Evolutionary conservation across 2,113 vertebrate genomes (phyloP).

Genomic region (Elaphurus davidianus): DNA sequence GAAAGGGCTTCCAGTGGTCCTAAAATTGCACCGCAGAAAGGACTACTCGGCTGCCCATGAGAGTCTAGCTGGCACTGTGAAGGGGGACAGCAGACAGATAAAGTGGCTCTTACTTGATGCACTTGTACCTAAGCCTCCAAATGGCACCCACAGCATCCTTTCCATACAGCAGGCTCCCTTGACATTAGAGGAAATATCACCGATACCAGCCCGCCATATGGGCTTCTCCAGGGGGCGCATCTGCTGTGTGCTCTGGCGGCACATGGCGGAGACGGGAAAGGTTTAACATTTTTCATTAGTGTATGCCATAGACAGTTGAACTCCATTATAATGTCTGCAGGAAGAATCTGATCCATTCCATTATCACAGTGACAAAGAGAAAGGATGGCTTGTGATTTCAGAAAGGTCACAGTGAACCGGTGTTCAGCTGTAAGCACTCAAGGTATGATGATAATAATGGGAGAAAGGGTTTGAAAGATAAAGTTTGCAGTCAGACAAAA

Average conservation of each 20-base stretch:
- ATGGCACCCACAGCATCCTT: constrained; percentile 46
- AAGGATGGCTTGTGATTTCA: constrained; percentile 83
- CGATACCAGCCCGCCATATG: constrained; percentile 50
- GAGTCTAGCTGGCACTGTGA: neutral
- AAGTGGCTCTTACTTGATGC: neutral
- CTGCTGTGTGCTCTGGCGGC: constrained; percentile 67
- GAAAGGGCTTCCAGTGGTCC: neutral
- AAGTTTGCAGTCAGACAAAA: constrained; percentile 79
- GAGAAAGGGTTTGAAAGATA: constrained; percentile 76
- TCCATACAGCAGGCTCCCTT: constrained; percentile 32
- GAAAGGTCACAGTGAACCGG: constrained; percentile 83
- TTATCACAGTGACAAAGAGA: constrained; percentile 84
- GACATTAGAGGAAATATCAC: constrained; percentile 75
- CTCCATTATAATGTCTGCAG: constrained; percentile 84
- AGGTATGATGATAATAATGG: constrained; percentile 73
- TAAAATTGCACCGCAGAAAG: neutral
- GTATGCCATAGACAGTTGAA: constrained; percentile 83
- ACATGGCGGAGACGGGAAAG: constrained; percentile 64
- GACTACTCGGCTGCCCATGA: neutral
- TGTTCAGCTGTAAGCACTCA: constrained; percentile 78
- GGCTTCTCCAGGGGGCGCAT: constrained; percentile 72
- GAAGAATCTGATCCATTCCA: constrained; percentile 84
- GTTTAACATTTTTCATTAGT: constrained; percentile 86
- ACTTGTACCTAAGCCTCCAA: constrained; percentile 54
- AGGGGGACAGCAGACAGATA: neutral